These are phyloP conservation scores for Harpalus rubripes DNA, from an alignment of 2,888 invertebrate species.

Conservation along the genomic window DNA sequence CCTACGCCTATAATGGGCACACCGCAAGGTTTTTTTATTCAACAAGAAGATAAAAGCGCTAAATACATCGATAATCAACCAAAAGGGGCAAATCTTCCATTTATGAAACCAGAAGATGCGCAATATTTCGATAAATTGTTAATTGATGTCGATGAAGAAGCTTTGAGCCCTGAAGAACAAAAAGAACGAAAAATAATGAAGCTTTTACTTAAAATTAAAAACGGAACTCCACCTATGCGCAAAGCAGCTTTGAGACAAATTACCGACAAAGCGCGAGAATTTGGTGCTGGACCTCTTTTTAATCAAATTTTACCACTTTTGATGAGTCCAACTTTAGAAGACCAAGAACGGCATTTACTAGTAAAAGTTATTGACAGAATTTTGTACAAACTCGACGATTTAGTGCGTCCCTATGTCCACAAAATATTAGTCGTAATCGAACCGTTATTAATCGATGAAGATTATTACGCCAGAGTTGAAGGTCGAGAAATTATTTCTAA, in stretches of 20 bases:
- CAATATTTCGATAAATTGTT: slow-evolving; percentile 99
- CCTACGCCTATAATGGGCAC: slow-evolving; percentile 96
- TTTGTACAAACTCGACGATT: slow-evolving; percentile 97
- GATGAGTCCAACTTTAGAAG: slow-evolving; percentile 99
- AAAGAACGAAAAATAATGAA: slow-evolving; percentile 99
- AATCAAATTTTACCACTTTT: slow-evolving; percentile 99
- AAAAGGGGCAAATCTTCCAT: slow-evolving; percentile 95
- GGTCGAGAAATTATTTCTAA: slow-evolving; percentile 99
- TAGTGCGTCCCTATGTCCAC: slow-evolving; percentile 99
- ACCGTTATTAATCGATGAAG: slow-evolving; percentile 98
- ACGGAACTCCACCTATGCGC: slow-evolving; percentile 99
- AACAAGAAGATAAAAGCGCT: slow-evolving; percentile 91
- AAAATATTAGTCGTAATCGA: slow-evolving; percentile 99
- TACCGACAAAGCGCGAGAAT: slow-evolving; percentile 98
- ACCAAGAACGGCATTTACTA: slow-evolving; percentile 98
- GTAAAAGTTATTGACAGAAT: slow-evolving; percentile 99
- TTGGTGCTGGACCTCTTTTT: slow-evolving; percentile 98
- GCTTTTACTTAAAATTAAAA: slow-evolving; percentile 97
- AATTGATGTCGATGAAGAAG: slow-evolving; percentile 98
- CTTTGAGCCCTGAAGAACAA: slow-evolving; percentile 96
- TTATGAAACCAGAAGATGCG: slow-evolving; percentile 99
- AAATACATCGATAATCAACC: slow-evolving; percentile 98
- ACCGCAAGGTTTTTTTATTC: slow-evolving; percentile 96
- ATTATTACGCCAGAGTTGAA: slow-evolving; percentile 99
- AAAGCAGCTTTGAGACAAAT: slow-evolving; percentile 98